These are phyloP conservation scores for Ceratina australensis DNA, from an alignment of 1,140 invertebrate species.

Conservation along the genomic window DNA sequence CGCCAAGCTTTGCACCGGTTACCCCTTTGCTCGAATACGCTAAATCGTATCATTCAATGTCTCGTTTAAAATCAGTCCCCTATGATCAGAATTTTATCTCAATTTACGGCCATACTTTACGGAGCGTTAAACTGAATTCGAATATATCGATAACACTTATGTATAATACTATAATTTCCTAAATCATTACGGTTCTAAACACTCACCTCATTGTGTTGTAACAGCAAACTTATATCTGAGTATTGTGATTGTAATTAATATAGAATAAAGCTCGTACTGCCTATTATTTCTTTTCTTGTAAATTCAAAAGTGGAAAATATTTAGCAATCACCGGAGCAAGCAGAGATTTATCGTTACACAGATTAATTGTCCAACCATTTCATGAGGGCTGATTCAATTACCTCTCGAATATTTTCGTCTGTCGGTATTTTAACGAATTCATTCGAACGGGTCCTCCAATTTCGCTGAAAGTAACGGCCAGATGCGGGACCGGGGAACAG, in stretches of 20 bases:
- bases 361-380: conserved; percentile 34
- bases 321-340: not conserved
- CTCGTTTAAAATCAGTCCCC: too few species aligned
- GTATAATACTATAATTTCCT: too few species aligned
- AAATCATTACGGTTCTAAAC: too few species aligned
- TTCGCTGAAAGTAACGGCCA: conserved; percentile 30
- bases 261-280: not conserved
- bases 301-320: not conserved
- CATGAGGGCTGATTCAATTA: conserved; percentile 31
- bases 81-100: too few species aligned
- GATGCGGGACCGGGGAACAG: not conserved
- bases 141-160: too few species aligned
- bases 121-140: too few species aligned
- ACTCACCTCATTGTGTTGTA: too few species aligned
- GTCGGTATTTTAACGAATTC: conserved; percentile 31
- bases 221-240: too few species aligned
- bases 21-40: not conserved
- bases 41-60: not conserved
- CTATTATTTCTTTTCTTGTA: not conserved
- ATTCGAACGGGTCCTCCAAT: conserved; percentile 25
- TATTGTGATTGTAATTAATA: not conserved
- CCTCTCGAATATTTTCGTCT: conserved; percentile 27
- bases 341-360: conserved; percentile 13
- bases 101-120: too few species aligned
- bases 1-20: not conserved